phyloP scores from a whole-genome alignment of 2,888 invertebrate genomes.

The Spialia ferax region DNA sequence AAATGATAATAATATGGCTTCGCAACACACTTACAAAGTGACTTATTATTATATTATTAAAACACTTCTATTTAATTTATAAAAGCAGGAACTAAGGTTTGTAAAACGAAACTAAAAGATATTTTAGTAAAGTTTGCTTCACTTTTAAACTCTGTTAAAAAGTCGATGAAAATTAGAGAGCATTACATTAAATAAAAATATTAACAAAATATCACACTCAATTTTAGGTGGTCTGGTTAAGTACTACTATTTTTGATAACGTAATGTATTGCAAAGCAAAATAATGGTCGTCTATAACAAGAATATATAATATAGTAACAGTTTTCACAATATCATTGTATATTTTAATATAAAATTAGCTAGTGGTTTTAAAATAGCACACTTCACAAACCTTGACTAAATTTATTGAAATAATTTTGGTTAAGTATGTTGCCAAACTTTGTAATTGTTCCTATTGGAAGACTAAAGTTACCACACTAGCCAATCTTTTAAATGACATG shows the following conservation, averaged over 20 bases:
- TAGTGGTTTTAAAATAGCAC: conserved; percentile 25
- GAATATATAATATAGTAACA: conserved; percentile 25
- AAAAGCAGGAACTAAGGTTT: conserved; percentile 53
- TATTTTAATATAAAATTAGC: conserved; percentile 25
- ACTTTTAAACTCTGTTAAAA: conserved; percentile 43
- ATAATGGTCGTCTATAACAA: conserved; percentile 61
- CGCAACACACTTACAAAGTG: conserved; percentile 54
- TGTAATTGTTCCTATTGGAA: conserved; percentile 41
- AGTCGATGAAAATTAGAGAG: conserved; percentile 69
- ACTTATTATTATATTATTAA: conserved; percentile 40
- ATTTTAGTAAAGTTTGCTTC: conserved; percentile 28
- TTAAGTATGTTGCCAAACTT: conserved; percentile 28
- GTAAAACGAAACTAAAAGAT: conserved; percentile 31
- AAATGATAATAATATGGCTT: conserved; percentile 74
- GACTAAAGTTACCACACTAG: conserved; percentile 41
- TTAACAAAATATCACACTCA: conserved; percentile 80
- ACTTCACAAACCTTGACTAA: conserved; percentile 33
- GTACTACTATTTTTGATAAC: conserved; percentile 67
- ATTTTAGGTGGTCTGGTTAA: conserved; percentile 79
- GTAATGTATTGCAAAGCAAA: conserved; percentile 61
- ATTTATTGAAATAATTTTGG: conserved; percentile 31
- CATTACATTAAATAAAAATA: conserved; percentile 59
- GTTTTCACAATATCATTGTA: conserved; percentile 11
- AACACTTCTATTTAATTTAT: conserved; percentile 44
- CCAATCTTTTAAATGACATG: conserved; percentile 47